Percentiles rank a stretch among this genome's conserved stretches.
Evolutionary conservation across 2,113 vertebrate species (phyloP).

Genomic region (Meleagris gallopavo): DNA sequence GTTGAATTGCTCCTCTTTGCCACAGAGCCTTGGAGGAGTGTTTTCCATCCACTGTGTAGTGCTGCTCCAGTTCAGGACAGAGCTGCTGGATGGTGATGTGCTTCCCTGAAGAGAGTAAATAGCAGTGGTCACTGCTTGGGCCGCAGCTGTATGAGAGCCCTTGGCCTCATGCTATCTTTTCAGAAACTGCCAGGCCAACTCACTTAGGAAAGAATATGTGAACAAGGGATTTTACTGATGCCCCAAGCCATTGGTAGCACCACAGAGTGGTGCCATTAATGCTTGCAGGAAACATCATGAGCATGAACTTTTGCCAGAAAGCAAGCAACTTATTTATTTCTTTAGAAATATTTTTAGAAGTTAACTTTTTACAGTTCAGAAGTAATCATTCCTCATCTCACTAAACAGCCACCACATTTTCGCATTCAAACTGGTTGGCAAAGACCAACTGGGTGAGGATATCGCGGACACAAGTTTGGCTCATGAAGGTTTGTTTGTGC

Average conservation of each 20-base stretch:
- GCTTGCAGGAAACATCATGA: neutral
- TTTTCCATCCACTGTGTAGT: neutral
- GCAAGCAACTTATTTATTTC: neutral
- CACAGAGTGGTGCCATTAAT: neutral
- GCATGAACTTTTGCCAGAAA: rapidly evolving
- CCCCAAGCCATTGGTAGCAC: neutral
- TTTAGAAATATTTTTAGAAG: neutral
- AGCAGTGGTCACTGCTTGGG: neutral
- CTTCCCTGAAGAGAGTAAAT: neutral
- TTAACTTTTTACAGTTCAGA: neutral
- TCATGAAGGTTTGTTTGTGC: conserved; percentile 22
- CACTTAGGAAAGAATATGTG: neutral
- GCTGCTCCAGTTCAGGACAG: neutral
- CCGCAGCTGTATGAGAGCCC: rapidly evolving
- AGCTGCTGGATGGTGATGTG: neutral
- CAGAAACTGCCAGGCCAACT: neutral
- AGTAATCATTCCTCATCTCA: neutral
- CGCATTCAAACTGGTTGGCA: neutral
- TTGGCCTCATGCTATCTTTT: neutral
- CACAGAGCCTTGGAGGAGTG: neutral
- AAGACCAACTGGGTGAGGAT: neutral
- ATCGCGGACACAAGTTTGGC: neutral
- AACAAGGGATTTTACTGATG: neutral
- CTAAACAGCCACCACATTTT: neutral
- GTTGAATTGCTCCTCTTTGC: neutral